These are phyloP conservation scores for Cyphomyrmex costatus DNA, from an alignment of 1,140 invertebrate species.

Conservation along the genomic window DNA sequence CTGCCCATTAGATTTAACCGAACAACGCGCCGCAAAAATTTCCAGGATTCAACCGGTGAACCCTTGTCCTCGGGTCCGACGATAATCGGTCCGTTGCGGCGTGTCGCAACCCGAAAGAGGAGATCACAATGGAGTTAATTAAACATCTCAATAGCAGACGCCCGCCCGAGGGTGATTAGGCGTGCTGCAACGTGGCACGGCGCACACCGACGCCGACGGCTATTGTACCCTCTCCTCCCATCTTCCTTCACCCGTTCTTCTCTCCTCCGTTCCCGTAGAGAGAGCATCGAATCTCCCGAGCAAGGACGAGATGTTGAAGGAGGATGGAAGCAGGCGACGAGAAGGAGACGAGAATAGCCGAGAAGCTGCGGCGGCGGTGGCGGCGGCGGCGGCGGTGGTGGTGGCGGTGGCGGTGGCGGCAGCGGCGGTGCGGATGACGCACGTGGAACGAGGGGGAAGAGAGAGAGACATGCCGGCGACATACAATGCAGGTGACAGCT, in stretches of 20 bases:
- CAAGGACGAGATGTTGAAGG: conserved; percentile 36
- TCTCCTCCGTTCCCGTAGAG: conserved; percentile 7
- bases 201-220: conserved; percentile 77
- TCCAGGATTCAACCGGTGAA: conserved; percentile 52
- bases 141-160: conserved; percentile 86
- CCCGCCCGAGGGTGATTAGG: conserved; percentile 83
- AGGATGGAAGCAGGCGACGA: conserved; percentile 27
- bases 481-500: conserved; percentile 84
- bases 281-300: conserved; percentile 62
- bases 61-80: conserved; percentile 53
- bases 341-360: conserved; percentile 25
- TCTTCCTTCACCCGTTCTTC: neutral
- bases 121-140: conserved; percentile 84
- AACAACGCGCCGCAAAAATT: conserved; percentile 43
- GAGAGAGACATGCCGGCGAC: conserved; percentile 64
- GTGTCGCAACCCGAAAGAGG: conserved; percentile 75
- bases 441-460: conserved; percentile 8
- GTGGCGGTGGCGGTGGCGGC: conserved; percentile 1
- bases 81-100: conserved; percentile 69
- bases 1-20: conserved; percentile 7
- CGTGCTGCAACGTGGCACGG: conserved; percentile 80
- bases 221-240: conserved; percentile 76
- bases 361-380: conserved; percentile 40
- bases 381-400: neutral
- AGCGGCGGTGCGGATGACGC: neutral